Evolutionary conservation across 2,888 invertebrate species (phyloP).

Genomic region (Tubulanus polymorphus): DNA sequence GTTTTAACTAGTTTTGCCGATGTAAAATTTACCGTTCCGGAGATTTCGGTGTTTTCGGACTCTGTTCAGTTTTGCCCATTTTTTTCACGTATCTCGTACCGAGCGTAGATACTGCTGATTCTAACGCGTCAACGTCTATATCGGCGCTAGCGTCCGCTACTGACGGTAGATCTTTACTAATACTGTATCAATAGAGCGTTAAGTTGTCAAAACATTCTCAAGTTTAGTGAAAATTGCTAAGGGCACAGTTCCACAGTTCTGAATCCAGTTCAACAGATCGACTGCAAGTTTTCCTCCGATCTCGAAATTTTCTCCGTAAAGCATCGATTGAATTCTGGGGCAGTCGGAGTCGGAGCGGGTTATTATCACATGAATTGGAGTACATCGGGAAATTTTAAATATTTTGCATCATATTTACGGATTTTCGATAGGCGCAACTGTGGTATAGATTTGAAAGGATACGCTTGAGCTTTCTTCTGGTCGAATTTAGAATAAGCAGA

Average conservation of each 20-base stretch:
- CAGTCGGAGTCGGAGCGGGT: too few relatives aligned
- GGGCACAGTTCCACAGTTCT: too few relatives aligned
- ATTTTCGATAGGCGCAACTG: neutral
- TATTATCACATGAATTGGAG: neutral
- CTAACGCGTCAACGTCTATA: conserved; percentile 76
- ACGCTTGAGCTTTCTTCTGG: conserved; percentile 69
- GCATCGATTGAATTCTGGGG: too few relatives aligned
- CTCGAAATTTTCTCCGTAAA: too few relatives aligned
- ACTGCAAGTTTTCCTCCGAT: too few relatives aligned
- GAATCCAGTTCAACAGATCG: too few relatives aligned
- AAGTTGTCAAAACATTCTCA: too few relatives aligned
- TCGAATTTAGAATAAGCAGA: conserved; percentile 78
- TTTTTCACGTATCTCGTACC: conserved; percentile 86
- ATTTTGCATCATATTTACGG: neutral
- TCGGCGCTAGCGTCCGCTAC: conserved; percentile 58
- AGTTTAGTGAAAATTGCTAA: conserved; percentile 15
- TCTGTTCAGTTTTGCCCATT: conserved; percentile 53
- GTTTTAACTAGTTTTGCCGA: too few relatives aligned
- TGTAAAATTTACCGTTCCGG: conserved; percentile 30
- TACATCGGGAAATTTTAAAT: neutral
- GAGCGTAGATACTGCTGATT: conserved; percentile 68
- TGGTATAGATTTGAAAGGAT: conserved; percentile 26
- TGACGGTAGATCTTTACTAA: conserved; percentile 67
- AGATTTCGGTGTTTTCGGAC: conserved; percentile 30
- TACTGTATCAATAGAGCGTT: too few relatives aligned